These are phyloP conservation scores for Leptinotarsa texana DNA, from an alignment of 1,140 invertebrate genomes.

Conservation along the genomic window DNA sequence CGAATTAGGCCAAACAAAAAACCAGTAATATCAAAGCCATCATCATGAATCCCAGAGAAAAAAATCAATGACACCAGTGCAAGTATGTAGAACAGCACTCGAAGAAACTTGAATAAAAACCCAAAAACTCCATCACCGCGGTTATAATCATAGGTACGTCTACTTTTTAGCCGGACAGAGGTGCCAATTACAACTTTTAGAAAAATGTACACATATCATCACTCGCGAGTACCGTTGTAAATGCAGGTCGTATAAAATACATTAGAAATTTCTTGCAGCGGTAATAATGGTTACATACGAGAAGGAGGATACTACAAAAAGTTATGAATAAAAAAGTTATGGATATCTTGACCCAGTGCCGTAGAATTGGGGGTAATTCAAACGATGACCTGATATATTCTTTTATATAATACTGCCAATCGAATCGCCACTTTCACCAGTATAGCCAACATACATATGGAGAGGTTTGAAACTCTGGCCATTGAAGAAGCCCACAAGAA, in stretches of 20 bases:
- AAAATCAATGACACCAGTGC: neutral
- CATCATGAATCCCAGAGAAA: too few species aligned
- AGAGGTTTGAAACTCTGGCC: too few species aligned
- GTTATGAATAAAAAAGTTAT: neutral
- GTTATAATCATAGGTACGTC: neutral
- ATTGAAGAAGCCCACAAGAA: too few species aligned
- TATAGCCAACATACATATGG: too few species aligned
- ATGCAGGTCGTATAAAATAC: constrained; percentile 20
- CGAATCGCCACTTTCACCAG: too few species aligned
- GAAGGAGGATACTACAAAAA: neutral
- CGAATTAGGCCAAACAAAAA: too few species aligned
- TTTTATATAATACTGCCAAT: too few species aligned
- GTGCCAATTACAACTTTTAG: constrained; percentile 21
- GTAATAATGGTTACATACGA: neutral
- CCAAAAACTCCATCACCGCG: neutral
- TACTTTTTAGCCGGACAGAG: constrained; percentile 7
- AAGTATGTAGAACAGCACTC: neutral
- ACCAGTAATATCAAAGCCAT: too few species aligned
- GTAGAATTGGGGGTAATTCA: neutral
- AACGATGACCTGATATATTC: too few species aligned
- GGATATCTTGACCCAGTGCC: neutral
- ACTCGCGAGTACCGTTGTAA: constrained; percentile 17
- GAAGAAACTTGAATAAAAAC: constrained; percentile 5
- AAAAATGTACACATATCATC: constrained; percentile 20
- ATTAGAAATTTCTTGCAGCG: constrained; percentile 18